These are phyloP conservation scores for Larimichthys polyactis DNA, from an alignment of 2,113 vertebrate species.

Conservation along the genomic window DNA sequence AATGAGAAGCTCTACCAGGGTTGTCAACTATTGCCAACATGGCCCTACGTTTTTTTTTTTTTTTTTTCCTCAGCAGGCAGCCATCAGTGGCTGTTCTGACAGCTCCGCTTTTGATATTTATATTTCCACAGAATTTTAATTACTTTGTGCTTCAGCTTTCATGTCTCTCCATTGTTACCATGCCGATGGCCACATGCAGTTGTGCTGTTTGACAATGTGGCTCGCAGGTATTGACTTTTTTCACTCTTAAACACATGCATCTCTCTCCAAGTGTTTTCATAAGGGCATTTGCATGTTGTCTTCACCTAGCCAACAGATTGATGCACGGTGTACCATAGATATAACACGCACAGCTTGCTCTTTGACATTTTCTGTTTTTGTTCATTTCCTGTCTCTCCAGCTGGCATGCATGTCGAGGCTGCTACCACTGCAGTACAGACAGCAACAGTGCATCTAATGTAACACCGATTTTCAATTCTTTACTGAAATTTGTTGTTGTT, in stretches of 20 bases:
- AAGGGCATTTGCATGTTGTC: conserved; percentile 44
- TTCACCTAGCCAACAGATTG: conserved; percentile 57
- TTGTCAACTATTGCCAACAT: conserved; percentile 78
- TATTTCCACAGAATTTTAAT: conserved; percentile 80
- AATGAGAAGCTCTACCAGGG: conserved; percentile 66
- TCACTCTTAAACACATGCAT: conserved; percentile 42
- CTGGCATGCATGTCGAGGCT: neutral
- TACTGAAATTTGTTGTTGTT: conserved; percentile 7
- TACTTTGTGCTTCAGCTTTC: conserved; percentile 67
- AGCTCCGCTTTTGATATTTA: conserved; percentile 80
- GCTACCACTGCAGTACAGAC: conserved; percentile 1
- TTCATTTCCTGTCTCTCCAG: conserved; percentile 23
- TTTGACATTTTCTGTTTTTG: conserved; percentile 43
- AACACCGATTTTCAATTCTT: neutral
- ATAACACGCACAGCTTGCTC: conserved; percentile 34
- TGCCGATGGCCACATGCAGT: conserved; percentile 45
- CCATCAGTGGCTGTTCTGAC: conserved; percentile 67
- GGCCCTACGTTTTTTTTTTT: conserved; percentile 40
- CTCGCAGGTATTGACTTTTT: conserved; percentile 57
- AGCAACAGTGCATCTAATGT: conserved; percentile 1
- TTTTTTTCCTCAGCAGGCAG: conserved; percentile 47
- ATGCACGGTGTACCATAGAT: conserved; percentile 44
- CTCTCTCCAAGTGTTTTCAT: conserved; percentile 39
- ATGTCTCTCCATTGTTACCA: conserved; percentile 69
- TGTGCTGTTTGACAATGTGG: conserved; percentile 63